Conservation (phyloP, 2,888 invertebrate genomes). For the Lamproptera curius region DNA sequence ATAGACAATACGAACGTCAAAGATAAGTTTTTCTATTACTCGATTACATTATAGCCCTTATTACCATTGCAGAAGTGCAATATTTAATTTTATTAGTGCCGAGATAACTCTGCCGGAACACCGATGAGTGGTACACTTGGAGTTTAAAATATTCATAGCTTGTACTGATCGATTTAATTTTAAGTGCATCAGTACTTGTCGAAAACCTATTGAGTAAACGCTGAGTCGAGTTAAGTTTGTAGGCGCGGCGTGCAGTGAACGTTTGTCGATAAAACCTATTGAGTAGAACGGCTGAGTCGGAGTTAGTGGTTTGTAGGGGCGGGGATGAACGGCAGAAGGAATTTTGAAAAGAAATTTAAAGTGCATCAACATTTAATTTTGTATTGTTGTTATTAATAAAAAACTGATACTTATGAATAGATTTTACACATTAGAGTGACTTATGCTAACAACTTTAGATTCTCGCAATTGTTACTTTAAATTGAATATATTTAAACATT, state of each 20-base stretch:
- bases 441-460: too few relatives aligned
- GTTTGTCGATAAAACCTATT: slow-evolving; percentile 74
- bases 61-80: slow-evolving; percentile 41
- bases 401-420: too few relatives aligned
- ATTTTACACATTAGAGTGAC: too few relatives aligned
- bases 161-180: slow-evolving; percentile 80
- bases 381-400: too few relatives aligned
- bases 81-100: slow-evolving; percentile 52
- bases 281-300: slow-evolving; percentile 58
- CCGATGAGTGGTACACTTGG: slow-evolving; percentile 73
- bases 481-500: too few relatives aligned
- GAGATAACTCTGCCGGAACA: slow-evolving; percentile 51
- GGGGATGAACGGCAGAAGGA: slow-evolving; percentile 27
- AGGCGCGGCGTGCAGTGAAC: slow-evolving; percentile 73
- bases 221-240: too few relatives aligned
- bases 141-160: slow-evolving; percentile 80
- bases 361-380: too few relatives aligned
- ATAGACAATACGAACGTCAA: slow-evolving; percentile 59
- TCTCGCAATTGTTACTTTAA: too few relatives aligned
- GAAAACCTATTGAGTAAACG: too few relatives aligned
- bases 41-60: slow-evolving; percentile 50
- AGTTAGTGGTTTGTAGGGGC: slow-evolving; percentile 28
- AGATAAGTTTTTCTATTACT: slow-evolving; percentile 33
- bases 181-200: too few relatives aligned
- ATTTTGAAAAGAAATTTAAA: too few relatives aligned